Evolutionary conservation across 2,888 invertebrate species (phyloP), one percentile per base, ranked within the genome.

Genomic region (Andrena trimmerana): DNA sequence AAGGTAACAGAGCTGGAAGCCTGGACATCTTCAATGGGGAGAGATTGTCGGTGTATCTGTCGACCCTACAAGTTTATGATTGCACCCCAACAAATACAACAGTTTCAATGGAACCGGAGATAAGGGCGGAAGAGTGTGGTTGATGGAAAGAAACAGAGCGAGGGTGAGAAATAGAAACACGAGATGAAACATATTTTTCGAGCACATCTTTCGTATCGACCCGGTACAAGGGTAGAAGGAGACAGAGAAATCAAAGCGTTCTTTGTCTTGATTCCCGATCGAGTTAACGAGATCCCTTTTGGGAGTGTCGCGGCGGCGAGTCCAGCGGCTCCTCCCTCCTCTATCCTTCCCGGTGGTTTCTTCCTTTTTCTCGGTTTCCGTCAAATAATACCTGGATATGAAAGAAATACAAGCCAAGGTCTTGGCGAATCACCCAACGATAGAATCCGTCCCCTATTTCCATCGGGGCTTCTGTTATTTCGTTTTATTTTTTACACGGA

Each of bases 261-360:
- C 72, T 42, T 78, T 66, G 74, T 76, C 82, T 57, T 69, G 69
- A 62, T 71, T 74, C 59, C 36, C 83, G 71, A 83, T 78, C 78
- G 82, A 69, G 77, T 82, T 83, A 83, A 83, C 82, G 78, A 83
- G 83, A 82, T 83, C 70, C 83, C 68, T 68, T 57, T 70, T 78
- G 72, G 77, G 60, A n/a, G 74, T 57, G 60, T 50, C 59, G 65
- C 54, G 68, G 48, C 42, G 78, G 59, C 66, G 69, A 78, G 78
- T 69, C 69, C 59, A 48, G 13, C 42, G 62, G 52, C 63, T 68
- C 48, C 29, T 76, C 48, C 29, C 13, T 16, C 13, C 54, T 29
- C 42, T 13, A 13, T 42, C 42, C 42, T 42, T 13, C 13, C 16
- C 48, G 4, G 54, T 7, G 27, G 13, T 8, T 2, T n/a, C 60